Evolutionary conservation across 2,113 vertebrate species (phyloP), one percentile per base, ranked within the genome.

Genomic region (Oncorhynchus mykiss): DNA sequence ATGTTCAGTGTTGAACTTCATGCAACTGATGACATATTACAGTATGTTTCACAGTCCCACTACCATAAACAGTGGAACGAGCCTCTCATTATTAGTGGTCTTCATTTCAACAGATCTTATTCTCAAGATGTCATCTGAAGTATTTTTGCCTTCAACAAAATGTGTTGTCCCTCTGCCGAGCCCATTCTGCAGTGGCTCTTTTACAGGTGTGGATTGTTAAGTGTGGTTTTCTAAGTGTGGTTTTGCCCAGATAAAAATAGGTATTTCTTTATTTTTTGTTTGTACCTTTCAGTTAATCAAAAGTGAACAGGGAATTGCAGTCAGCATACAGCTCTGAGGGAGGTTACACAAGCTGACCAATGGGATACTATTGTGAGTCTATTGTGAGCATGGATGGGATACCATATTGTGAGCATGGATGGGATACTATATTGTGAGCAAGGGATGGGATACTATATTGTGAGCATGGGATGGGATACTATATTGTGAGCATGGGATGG

Each of bases 71-170:
- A 62, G 20, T 62, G 59, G n/a, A 62, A 14, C 5, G 31, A 80
- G 48, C 8, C 9, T 27, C 67, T 74, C 78, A 27, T n/a, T 72
- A 64, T 45, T 64, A 69, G 9, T n/a, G 29, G 67, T 65, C 71
- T 67, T 22, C 73, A 60, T 39, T 76, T 70, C 60, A 74, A 78
- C 25, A 76, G 66, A 80, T 74, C 78, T 79, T 78, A 76, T 78
- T 80, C 71, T 72, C 82, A 86, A 45, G 77, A 84, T 86, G 84
- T 84, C 77, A 78, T 73, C 74, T 74, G 78, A 79, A 82, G 45
- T 78, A 74, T 79, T 81, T 82, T 84, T 64, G 20, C 64, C 73
- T 78, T 84, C 72, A 65, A 34, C 60, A 75, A 75, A 18, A 67
- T 71, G 22, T 60, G 79, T 76, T 67, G 49, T 72, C 74, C 62